Conservation (phyloP, 2,888 invertebrate genomes). For the Lithodes maja region DNA sequence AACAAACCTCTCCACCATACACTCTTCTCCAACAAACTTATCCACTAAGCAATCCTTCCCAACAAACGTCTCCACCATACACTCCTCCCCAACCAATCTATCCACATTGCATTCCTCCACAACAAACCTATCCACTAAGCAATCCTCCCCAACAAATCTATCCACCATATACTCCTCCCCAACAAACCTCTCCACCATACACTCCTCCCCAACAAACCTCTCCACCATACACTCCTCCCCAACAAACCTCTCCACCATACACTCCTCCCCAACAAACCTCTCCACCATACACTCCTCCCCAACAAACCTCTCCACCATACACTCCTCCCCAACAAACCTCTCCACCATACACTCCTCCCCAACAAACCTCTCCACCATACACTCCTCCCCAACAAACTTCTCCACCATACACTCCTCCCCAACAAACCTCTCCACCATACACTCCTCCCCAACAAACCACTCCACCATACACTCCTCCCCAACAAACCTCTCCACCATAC, state of each 20-base stretch:
- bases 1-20: neutral
- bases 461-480: neutral
- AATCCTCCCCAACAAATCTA: neutral
- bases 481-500: neutral
- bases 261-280: neutral
- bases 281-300: neutral
- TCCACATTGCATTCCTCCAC: neutral
- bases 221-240: neutral
- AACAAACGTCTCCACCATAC: too few relatives aligned
- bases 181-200: neutral
- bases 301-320: neutral
- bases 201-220: neutral
- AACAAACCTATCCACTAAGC: neutral
- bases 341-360: too few relatives aligned
- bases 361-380: too few relatives aligned
- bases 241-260: too few relatives aligned
- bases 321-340: too few relatives aligned
- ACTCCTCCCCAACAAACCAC: neutral
- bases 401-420: neutral
- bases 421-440: neutral
- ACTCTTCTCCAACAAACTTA: too few relatives aligned
- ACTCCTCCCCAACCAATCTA: neutral
- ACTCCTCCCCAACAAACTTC: neutral
- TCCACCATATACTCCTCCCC: neutral
- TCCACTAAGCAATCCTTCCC: too few relatives aligned